Evolutionary conservation across 2,797 vertebrate species (phyloP), one percentile per base, ranked within the genome.

Genomic region (Mionectes olivaceus): DNA sequence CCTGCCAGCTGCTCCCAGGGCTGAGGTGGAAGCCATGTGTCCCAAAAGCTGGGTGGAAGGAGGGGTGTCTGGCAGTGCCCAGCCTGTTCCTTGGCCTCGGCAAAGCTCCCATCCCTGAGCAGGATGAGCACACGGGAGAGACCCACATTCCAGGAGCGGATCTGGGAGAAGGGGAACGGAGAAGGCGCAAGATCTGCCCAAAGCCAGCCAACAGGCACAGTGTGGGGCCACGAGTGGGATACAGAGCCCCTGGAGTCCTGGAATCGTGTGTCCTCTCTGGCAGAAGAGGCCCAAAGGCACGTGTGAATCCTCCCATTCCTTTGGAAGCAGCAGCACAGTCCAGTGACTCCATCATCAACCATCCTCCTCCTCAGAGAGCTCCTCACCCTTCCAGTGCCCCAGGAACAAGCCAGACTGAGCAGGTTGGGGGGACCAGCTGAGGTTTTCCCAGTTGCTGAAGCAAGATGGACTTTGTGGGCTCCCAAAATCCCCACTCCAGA

Each of bases 211-310:
- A 22, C 27, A 39, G 27, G 24, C 7, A 4, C 1, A 23, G 28
- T 32, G 12, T 2, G 41, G 44, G 23, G 56, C 27, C 30, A 10
- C 0, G 0, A 33, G 57, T 0, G 14, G 57, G 41, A 13, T 68
- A 16, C 1, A 2, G 47, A 7, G 64, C n/a, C 79, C 67, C 6
- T 18, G 56, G 39, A 2, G 1, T 3, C 57, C 13, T 15, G 30
- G 57, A 63, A 50, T 8, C 0, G 1, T 2, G 16, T 4, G 35
- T 19, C 22, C 49, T 49, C 65, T 63, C 30, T n/a, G 50, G 74
- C 49, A 37, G 57, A 7, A 47, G 47, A 13, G 43, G 9, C 41
- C 43, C 35, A 46, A 0, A 35, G 35, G 35, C 35, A 35, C 35
- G 9, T 17, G 43, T 11, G 13, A 47, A 74, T 49, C 18, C 49